phyloP scores from a whole-genome alignment of 1,140 invertebrate species.

The Drosophila jambulina region DNA sequence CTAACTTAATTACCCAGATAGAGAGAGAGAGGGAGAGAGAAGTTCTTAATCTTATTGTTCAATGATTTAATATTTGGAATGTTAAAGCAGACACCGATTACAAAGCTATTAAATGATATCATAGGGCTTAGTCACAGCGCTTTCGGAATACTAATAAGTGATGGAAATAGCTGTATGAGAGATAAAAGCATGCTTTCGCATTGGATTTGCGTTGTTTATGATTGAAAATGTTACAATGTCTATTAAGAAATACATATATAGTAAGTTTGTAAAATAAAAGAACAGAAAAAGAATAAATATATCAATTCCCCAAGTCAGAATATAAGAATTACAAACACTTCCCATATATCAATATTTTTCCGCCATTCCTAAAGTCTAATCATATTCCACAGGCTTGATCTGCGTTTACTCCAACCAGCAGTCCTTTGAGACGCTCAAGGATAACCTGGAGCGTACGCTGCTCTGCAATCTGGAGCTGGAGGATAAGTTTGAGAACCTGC shows the following conservation, averaged over 20 bases:
- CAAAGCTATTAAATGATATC: constrained; percentile 14
- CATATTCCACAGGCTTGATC: constrained; percentile 89
- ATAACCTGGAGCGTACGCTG: constrained; percentile 96
- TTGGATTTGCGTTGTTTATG: neutral
- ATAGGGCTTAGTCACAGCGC: constrained; percentile 17
- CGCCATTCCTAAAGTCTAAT: neutral
- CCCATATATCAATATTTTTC: no score
- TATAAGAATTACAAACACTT: no score
- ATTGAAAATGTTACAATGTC: neutral
- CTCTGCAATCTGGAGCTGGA: constrained; percentile 96
- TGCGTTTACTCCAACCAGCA: constrained; percentile 96
- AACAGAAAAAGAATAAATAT: neutral
- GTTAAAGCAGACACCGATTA: neutral
- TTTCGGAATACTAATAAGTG: neutral
- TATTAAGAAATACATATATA: neutral
- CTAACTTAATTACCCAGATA: neutral
- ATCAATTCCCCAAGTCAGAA: no score
- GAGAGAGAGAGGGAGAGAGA: neutral
- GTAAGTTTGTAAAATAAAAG: neutral
- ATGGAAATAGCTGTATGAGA: neutral
- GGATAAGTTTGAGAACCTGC: constrained; percentile 93
- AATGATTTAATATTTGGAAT: constrained; percentile 11
- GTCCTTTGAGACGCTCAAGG: constrained; percentile 96
- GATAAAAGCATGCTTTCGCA: no score
- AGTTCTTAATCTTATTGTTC: constrained; percentile 12